Evolutionary conservation across 2,797 vertebrate genomes (phyloP).

Genomic region (Bradypodion ventrale): DNA sequence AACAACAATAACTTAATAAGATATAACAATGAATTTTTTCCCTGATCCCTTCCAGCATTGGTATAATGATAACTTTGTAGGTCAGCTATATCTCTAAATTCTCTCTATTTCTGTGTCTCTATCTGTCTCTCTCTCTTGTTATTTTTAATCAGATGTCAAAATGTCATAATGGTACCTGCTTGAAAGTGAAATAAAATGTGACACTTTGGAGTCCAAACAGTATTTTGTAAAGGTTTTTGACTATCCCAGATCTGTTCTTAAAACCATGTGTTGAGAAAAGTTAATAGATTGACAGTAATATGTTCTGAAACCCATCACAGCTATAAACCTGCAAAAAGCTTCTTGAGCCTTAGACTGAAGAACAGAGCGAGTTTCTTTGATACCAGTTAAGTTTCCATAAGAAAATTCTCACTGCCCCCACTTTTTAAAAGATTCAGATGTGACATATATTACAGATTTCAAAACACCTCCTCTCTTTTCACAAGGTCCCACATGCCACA

Average conservation of each 20-base stretch:
- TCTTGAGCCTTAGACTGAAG: not conserved
- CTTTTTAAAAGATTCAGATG: not conserved
- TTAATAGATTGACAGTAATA: not conserved
- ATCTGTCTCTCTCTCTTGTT: too few species aligned
- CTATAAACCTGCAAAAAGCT: not conserved
- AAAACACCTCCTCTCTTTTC: not conserved
- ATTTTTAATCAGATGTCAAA: not conserved
- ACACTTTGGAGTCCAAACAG: not conserved
- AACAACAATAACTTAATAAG: not conserved
- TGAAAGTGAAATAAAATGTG: not conserved
- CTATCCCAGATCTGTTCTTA: not conserved
- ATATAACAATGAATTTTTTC: not conserved
- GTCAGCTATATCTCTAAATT: not conserved
- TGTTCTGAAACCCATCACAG: not conserved
- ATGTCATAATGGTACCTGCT: conserved; percentile 1
- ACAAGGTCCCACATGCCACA: not conserved
- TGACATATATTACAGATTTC: not conserved
- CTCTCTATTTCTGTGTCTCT: too few species aligned
- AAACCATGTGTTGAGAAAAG: not conserved
- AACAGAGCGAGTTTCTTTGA: not conserved
- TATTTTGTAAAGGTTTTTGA: not conserved
- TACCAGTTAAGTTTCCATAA: not conserved
- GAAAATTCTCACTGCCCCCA: accelerated
- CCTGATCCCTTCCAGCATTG: not conserved
- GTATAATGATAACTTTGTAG: not conserved